These are phyloP conservation scores for Ruditapes philippinarum DNA, from an alignment of 1,140 invertebrate genomes.

Conservation along the genomic window DNA sequence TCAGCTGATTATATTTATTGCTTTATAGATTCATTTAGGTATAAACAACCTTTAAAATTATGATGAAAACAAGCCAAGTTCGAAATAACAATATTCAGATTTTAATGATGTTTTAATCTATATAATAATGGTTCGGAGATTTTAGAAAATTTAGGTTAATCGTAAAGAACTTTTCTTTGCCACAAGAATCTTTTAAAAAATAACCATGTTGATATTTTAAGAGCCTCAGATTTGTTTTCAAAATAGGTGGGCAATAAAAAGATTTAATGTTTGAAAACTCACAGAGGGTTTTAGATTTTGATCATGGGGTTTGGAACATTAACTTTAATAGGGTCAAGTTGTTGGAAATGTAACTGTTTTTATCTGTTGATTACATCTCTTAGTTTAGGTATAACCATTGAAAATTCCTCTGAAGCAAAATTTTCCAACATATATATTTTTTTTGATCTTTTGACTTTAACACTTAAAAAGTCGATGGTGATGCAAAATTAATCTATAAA, in stretches of 20 bases:
- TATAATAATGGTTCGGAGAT: too few species aligned
- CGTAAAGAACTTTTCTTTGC: too few species aligned
- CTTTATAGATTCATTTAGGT: too few species aligned
- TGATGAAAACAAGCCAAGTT: too few species aligned
- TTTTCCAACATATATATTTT: neutral
- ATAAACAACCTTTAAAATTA: too few species aligned
- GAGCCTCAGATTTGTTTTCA: neutral
- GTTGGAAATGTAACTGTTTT: neutral
- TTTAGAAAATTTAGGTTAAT: too few species aligned
- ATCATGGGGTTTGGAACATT: neutral
- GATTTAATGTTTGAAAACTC: constrained; percentile 11
- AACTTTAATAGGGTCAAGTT: constrained; percentile 17
- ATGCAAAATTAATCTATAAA: neutral
- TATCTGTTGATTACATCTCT: neutral
- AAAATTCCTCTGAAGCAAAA: neutral
- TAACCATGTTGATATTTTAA: neutral
- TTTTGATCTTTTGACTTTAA: constrained; percentile 12
- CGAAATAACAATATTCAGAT: too few species aligned
- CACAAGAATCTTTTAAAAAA: too few species aligned
- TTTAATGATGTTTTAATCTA: too few species aligned
- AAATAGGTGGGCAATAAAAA: constrained; percentile 21
- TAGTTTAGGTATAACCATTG: neutral
- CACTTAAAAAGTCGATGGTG: neutral
- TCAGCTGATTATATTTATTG: too few species aligned
- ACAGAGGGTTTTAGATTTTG: neutral